Percentiles rank a stretch among this genome's conserved stretches.
phyloP scores from a whole-genome alignment of 1,140 invertebrate genomes.

The Tribolium madens region DNA sequence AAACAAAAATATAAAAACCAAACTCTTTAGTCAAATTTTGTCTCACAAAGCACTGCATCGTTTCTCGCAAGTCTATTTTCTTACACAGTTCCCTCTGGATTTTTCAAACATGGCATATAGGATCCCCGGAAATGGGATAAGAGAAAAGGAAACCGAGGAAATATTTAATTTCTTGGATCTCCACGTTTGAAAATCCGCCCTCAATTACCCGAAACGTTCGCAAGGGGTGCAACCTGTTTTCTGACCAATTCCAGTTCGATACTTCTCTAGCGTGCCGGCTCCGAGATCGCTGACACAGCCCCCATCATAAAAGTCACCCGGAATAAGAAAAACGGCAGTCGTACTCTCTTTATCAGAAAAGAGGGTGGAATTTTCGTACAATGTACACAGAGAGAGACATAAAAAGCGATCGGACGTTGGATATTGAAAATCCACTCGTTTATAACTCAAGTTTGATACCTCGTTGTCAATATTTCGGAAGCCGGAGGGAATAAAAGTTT shows the following conservation, averaged over 20 bases:
- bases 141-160: background rate
- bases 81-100: too few relatives aligned
- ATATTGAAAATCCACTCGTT: constrained; percentile 27
- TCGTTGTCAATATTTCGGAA: constrained; percentile 33
- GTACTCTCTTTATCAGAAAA: constrained; percentile 2
- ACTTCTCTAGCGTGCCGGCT: background rate
- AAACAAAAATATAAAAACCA: too few relatives aligned
- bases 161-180: background rate
- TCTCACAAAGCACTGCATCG: too few relatives aligned
- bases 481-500: constrained; percentile 38
- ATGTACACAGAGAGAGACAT: constrained; percentile 8
- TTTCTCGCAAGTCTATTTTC: too few relatives aligned
- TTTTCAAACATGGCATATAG: too few relatives aligned
- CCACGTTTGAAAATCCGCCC: background rate
- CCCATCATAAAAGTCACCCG: constrained; percentile 19
- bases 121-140: background rate
- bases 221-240: background rate
- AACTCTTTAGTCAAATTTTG: too few relatives aligned
- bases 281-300: constrained; percentile 3
- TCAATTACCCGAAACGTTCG: constrained; percentile 3
- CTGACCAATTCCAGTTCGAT: background rate
- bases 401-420: constrained; percentile 30
- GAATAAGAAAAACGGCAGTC: background rate
- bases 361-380: constrained; percentile 23
- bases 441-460: constrained; percentile 37